Base-by-base conservation (phyloP, 37 sponge, comb jelly and placozoan genomes). In the Hexactinellida sp. region DNA sequence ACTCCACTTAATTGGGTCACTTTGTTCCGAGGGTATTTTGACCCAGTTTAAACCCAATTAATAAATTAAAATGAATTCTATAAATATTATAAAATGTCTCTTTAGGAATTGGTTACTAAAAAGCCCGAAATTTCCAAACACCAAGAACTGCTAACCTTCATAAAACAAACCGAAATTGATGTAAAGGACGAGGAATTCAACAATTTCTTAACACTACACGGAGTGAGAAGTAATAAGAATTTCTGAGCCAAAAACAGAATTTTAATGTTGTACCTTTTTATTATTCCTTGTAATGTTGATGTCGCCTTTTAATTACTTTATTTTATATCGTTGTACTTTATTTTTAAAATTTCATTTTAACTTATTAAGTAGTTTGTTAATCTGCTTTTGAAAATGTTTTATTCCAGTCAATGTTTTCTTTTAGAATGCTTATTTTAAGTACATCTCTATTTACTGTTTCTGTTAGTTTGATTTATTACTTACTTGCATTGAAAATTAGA, bases 301-400 rank as follows among this genome's bases (percentile, higher is more conserved):
- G n/a, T n/a, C n/a, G n/a, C n/a, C n/a, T n/a, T 63, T 63, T 63
- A n/a, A 63, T 63, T n/a, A 25, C 21, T 7, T 23, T 63, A 3
- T 25, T 63, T 63, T 63, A n/a, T 63, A 63, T 63, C 34, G 76
- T 23, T 63, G 76, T 63, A 63, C 76, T 63, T 63, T 63, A 63
- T 63, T 63, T 63, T 63, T 63, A 63, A 63, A 63, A 63, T 63
- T 13, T 41, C 5, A 41, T 41, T 5, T 13, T 16, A 41, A 41
- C 47, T 13, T 41, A 16, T 41, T 16, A 41, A 21, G 3, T 23
- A 63, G 34, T 32, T 7, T 28, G n/a, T n/a, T n/a, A n/a, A n/a
- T n/a, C n/a, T n/a, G n/a, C n/a, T n/a, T n/a, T n/a, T n/a, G n/a
- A n/a, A n/a, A n/a, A n/a, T n/a, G n/a, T n/a, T n/a, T n/a, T n/a